Percentiles rank a stretch among this genome's conserved stretches.
These are phyloP conservation scores for Bubo scandiacus DNA, from an alignment of 2,113 vertebrate species.

Conservation along the genomic window DNA sequence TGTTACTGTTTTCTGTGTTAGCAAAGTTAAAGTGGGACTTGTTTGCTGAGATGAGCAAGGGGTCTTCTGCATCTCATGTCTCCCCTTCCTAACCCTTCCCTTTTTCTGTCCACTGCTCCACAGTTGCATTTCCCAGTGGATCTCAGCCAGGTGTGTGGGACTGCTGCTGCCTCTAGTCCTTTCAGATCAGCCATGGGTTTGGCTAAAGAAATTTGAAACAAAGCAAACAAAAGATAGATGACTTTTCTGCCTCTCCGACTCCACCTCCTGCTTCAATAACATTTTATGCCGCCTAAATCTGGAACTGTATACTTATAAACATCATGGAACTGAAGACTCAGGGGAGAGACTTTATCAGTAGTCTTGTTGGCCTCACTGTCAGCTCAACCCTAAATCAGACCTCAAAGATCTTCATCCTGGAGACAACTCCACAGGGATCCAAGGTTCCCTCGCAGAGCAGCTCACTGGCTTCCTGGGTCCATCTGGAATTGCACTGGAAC, in stretches of 20 bases:
- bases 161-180: background rate
- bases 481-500: background rate
- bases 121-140: background rate
- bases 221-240: background rate
- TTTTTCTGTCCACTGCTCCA: background rate
- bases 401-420: background rate
- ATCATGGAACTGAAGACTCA: background rate
- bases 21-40: background rate
- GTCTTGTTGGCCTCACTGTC: background rate
- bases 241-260: background rate
- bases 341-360: background rate
- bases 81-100: background rate
- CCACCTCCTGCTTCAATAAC: background rate
- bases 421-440: background rate
- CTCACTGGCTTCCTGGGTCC: background rate
- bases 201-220: background rate
- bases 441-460: background rate
- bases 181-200: background rate
- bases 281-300: background rate
- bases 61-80: background rate
- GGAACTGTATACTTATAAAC: background rate
- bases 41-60: background rate
- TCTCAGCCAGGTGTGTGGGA: background rate
- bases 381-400: background rate
- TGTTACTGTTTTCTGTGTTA: conserved; percentile 9